Percentiles rank a stretch among this genome's conserved stretches.
phyloP scores from a whole-genome alignment of 2,888 invertebrate species.

The Tachystola acroxantha region DNA sequence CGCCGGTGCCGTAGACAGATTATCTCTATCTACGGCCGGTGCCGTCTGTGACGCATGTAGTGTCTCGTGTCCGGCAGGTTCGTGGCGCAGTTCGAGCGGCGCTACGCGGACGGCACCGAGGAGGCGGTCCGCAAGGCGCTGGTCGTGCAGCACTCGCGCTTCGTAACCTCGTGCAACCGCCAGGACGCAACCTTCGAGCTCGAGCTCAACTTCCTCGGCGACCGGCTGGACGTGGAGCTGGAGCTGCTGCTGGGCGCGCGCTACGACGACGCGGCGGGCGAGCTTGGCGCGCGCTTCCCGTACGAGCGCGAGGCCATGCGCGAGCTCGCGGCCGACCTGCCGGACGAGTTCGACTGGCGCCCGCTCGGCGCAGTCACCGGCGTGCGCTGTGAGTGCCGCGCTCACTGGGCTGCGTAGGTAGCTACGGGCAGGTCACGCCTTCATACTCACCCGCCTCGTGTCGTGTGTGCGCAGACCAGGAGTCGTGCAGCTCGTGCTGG shows the following conservation, averaged over 20 bases:
- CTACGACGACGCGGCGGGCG: constrained; percentile 15
- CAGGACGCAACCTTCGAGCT: constrained; percentile 46
- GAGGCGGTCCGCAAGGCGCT: constrained; percentile 54
- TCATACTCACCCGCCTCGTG: not conserved
- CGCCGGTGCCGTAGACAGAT: no score
- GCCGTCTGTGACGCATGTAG: no score
- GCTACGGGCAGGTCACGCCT: not conserved
- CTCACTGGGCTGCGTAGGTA: no score
- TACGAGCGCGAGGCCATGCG: constrained; percentile 31
- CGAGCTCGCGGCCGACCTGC: constrained; percentile 32
- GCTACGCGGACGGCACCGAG: constrained; percentile 44
- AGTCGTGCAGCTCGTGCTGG: constrained; percentile 58
- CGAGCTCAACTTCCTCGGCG: constrained; percentile 43
- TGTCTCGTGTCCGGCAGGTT: constrained; percentile 44
- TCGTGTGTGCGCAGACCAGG: constrained; percentile 40
- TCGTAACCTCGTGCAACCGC: constrained; percentile 49
- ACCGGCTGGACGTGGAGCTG: constrained; percentile 46
- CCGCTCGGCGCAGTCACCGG: constrained; percentile 51
- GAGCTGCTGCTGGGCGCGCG: constrained; percentile 34
- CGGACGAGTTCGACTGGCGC: constrained; percentile 57
- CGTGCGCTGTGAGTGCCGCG: constrained; percentile 43
- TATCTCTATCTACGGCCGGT: no score
- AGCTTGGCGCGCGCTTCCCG: constrained; percentile 35
- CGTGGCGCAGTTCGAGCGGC: constrained; percentile 32
- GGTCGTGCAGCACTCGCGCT: constrained; percentile 43